Base-by-base conservation (phyloP, 1,140 invertebrate species). In the Macrosteles quadrilineatus region DNA sequence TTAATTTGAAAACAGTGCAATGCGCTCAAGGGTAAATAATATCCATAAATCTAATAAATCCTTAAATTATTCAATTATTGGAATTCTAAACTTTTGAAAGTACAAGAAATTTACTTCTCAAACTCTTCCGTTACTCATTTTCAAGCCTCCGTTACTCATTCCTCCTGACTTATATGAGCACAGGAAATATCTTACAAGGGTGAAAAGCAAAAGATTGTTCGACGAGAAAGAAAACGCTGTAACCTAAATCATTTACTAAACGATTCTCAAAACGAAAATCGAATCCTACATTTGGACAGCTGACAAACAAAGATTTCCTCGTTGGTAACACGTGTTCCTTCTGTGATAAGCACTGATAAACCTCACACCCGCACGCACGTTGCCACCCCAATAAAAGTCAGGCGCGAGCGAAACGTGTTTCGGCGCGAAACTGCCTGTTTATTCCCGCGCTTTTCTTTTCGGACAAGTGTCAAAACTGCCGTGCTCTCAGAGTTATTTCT, bases 381-480 rank as follows among this genome's bases (percentile, higher is more conserved):
- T n/a, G n/a, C n/a, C n/a, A n/a, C 36, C 47, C 47, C 21, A 17
- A 50, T 50, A 50, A 50, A 50, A 6, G 47, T 50, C 47, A 19
- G 47, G 47, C 47, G 47, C 14, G 21, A 4, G 47, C 47, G 47
- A 21, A 36, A 50, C 47, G 47, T 50, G 47, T 50, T 50, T 50
- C n/a, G 47, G 47, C 47, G 47, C 47, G 47, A 50, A 50, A 50
- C 47, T 50, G 47, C 47, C 47, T 50, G 47, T 50, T 50, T 50
- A 50, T 21, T 11, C 47, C n/a, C 47, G 36, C 14, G 14, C 14
- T 50, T 50, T 50, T 50, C 47, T 50, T 21, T 21, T 17, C 47
- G 47, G 6, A 50, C 47, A 50, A 50, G 47, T 50, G 47, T 50
- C 47, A 50, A 50, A 50, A 50, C 47, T 50, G 6, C 32, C 32